phyloP scores from a whole-genome alignment of 2,113 vertebrate genomes.

The Aepyceros melampus region DNA sequence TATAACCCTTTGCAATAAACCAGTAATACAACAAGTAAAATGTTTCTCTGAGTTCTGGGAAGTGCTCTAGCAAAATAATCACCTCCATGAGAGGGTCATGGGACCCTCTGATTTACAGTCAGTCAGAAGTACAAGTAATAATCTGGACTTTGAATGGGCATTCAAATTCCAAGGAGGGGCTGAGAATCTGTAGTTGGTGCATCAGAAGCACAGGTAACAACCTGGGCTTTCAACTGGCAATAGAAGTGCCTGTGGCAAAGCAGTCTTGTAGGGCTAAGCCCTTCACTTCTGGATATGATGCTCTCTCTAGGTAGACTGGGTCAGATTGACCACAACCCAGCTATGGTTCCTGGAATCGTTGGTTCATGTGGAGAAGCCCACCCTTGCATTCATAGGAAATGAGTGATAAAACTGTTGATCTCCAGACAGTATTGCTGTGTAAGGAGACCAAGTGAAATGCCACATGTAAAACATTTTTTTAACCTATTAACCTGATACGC shows the following conservation, averaged over 20 bases:
- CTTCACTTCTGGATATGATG: background rate
- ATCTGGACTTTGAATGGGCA: background rate
- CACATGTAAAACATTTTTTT: background rate
- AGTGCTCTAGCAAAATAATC: background rate
- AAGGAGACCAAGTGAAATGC: background rate
- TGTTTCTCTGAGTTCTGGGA: background rate
- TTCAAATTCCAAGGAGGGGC: background rate
- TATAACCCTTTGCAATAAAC: background rate
- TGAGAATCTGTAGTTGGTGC: background rate
- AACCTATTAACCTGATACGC: background rate
- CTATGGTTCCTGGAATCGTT: background rate
- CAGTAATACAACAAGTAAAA: background rate
- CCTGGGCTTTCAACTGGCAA: background rate
- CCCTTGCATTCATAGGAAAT: background rate
- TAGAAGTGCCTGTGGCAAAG: background rate
- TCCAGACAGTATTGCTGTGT: background rate
- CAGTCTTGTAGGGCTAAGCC: background rate
- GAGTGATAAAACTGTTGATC: background rate
- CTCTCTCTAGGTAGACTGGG: background rate
- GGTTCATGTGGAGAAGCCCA: background rate
- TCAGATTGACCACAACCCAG: background rate
- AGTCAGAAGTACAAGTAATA: background rate
- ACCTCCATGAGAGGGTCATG: background rate
- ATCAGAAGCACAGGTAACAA: background rate
- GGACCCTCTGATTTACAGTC: background rate